Evolutionary conservation across 1,140 invertebrate species (phyloP).

Genomic region (Tetramorium simillimum): DNA sequence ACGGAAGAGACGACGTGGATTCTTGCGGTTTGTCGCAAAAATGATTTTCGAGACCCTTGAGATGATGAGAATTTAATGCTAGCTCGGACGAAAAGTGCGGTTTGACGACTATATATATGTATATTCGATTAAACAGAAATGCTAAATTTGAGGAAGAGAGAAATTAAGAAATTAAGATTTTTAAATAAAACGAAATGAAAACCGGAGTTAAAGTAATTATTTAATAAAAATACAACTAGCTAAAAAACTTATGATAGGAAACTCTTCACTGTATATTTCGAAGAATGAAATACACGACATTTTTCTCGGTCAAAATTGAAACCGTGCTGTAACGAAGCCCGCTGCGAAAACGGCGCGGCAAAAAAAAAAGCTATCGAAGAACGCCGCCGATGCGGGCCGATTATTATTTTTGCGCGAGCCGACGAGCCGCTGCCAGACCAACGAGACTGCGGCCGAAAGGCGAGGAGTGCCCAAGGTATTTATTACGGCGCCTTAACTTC

Average conservation of each 20-base stretch:
- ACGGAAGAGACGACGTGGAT: not conserved
- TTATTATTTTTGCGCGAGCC: constrained; percentile 42
- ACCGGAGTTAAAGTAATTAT: not conserved
- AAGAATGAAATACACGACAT: not conserved
- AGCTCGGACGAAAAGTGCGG: not conserved
- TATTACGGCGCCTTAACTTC: constrained; percentile 49
- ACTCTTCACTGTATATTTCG: not conserved
- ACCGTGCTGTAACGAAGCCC: not conserved
- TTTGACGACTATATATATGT: not conserved
- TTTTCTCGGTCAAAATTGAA: constrained; percentile 14
- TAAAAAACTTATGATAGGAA: not conserved
- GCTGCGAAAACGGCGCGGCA: not conserved
- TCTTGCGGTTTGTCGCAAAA: constrained; percentile 1
- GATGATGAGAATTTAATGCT: not conserved
- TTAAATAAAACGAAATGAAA: not conserved
- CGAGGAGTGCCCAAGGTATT: constrained; percentile 40
- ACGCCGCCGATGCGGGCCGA: constrained; percentile 29
- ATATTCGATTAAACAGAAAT: not conserved
- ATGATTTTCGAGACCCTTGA: not conserved
- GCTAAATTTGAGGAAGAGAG: not conserved
- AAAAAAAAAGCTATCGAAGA: constrained; percentile 3
- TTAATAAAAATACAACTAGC: not conserved
- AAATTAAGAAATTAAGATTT: not conserved
- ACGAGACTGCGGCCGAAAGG: constrained; percentile 25
- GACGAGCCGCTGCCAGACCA: constrained; percentile 6